Evolutionary conservation across 2,797 vertebrate genomes (phyloP).

Genomic region (Denticeps clupeoides): DNA sequence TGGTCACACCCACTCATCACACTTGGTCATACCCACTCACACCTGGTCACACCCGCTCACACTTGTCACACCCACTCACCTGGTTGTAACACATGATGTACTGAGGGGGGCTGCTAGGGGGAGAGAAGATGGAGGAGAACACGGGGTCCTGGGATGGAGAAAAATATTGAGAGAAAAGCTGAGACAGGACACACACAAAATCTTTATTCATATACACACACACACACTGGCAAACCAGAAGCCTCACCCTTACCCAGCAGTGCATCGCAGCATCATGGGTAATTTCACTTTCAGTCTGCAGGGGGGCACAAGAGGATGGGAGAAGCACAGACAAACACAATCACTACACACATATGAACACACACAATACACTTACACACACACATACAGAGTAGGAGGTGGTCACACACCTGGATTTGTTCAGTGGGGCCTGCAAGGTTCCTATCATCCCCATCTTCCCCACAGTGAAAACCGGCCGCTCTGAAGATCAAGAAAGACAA

Average conservation of each 20-base stretch:
- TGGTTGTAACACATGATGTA: slow-evolving; percentile 68
- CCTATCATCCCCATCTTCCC: slow-evolving; percentile 23
- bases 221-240: not conserved
- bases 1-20: not conserved
- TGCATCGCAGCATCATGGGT: slow-evolving; percentile 9
- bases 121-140: slow-evolving; percentile 60
- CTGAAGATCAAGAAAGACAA: not conserved
- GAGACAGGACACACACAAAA: not conserved
- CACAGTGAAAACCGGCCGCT: slow-evolving; percentile 13
- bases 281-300: slow-evolving; percentile 39
- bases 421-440: slow-evolving; percentile 4
- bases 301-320: slow-evolving; percentile 12
- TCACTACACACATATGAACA: too few species aligned
- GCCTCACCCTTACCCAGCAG: slow-evolving; percentile 51
- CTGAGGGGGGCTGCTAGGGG: slow-evolving; percentile 44
- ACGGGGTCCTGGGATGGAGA: slow-evolving; percentile 54
- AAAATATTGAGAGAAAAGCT: not conserved
- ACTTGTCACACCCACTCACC: slow-evolving; percentile 44
- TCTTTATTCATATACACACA: not conserved
- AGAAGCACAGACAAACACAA: not conserved
- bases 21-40: not conserved
- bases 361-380: too few species aligned
- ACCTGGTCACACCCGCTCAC: slow-evolving; percentile 25
- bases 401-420: slow-evolving; percentile 18
- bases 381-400: too few species aligned